Conservation (phyloP, 2,888 invertebrate species). For the Lasioglossum pauxillum region DNA sequence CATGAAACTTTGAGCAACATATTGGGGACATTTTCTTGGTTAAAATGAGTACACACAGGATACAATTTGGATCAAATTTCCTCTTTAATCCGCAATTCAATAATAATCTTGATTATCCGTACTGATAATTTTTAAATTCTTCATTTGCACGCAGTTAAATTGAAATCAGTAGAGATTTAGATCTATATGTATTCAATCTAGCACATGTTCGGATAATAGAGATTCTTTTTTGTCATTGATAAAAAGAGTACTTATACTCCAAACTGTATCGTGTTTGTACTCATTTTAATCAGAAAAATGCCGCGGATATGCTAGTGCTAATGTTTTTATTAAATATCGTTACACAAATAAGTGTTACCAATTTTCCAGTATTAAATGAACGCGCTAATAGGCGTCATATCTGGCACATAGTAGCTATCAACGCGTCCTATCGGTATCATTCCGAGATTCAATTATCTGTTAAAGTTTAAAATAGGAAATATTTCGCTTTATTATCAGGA, state of each 20-base stretch:
- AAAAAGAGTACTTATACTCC: not conserved
- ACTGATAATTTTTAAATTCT: no score
- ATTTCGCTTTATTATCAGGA: constrained; percentile 21
- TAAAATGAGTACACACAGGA: not conserved
- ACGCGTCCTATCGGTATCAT: not conserved
- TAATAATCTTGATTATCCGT: no score
- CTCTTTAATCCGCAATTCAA: no score
- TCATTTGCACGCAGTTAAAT: no score
- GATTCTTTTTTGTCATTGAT: not conserved
- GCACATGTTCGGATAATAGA: not conserved
- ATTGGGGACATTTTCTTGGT: not conserved
- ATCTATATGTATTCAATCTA: no score
- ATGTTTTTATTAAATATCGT: not conserved
- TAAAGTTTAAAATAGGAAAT: not conserved
- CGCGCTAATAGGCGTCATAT: not conserved
- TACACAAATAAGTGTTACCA: not conserved
- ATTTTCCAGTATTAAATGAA: not conserved
- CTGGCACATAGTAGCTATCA: not conserved
- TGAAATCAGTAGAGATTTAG: no score
- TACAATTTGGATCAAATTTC: not conserved
- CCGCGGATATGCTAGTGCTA: not conserved
- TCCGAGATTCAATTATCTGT: constrained; percentile 7
- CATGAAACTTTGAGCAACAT: not conserved
- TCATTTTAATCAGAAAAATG: not conserved
- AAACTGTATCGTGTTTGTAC: not conserved